phyloP scores from a whole-genome alignment of 2,797 vertebrate genomes.

The Cynopterus sphinx region DNA sequence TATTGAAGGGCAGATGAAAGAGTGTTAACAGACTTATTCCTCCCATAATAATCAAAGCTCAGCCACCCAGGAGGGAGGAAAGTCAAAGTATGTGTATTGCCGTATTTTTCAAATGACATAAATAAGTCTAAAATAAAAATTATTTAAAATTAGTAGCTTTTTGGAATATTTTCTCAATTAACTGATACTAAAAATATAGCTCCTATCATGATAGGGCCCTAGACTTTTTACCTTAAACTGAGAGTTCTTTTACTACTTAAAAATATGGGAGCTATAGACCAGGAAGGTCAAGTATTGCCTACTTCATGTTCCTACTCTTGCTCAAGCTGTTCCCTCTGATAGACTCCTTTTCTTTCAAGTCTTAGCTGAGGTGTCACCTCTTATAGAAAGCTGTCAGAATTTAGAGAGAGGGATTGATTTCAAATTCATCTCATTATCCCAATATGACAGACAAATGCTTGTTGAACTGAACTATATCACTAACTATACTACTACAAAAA shows the following conservation, averaged over 20 bases:
- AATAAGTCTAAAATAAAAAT: neutral
- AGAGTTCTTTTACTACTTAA: neutral
- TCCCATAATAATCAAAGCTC: neutral
- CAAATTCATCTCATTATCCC: conserved; percentile 7
- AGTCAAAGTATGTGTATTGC: neutral
- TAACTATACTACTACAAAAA: conserved; percentile 31
- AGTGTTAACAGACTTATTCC: neutral
- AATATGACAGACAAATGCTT: neutral
- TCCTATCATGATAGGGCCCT: neutral
- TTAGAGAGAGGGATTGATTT: neutral
- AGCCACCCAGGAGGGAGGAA: neutral
- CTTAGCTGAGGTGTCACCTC: neutral
- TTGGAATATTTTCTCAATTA: conserved; percentile 21
- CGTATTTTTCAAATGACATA: neutral
- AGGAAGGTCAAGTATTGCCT: neutral
- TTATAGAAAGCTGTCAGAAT: neutral
- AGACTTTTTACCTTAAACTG: neutral
- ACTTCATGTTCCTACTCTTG: neutral
- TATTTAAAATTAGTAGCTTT: neutral
- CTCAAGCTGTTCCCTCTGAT: neutral
- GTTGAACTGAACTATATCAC: neutral
- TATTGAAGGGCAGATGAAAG: neutral
- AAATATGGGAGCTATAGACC: neutral
- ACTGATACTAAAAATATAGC: neutral
- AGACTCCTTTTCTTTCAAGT: neutral